Evolutionary conservation across 2,888 invertebrate species (phyloP).

Genomic region (Petrophora chlorosata): DNA sequence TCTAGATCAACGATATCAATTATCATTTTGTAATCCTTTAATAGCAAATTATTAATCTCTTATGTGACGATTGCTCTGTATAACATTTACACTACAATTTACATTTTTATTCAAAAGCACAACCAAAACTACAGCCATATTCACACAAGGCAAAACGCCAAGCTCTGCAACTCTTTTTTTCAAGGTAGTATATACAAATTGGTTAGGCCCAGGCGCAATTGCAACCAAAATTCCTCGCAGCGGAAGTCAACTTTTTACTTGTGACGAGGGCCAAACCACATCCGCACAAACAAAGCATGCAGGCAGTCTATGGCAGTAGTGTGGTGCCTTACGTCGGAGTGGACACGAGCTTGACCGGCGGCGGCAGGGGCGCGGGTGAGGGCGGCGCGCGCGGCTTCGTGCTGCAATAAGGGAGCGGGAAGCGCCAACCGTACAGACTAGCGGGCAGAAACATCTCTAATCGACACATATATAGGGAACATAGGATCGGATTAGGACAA

Average conservation of each 20-base stretch:
- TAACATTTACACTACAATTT: constrained; percentile 28
- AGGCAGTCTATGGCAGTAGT: constrained; percentile 61
- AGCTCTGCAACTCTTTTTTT: constrained; percentile 45
- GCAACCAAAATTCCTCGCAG: constrained; percentile 22
- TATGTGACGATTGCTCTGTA: background rate
- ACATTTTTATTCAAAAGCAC: constrained; percentile 34
- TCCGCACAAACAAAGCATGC: constrained; percentile 80
- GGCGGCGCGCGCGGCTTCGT: constrained; percentile 92
- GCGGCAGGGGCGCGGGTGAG: constrained; percentile 90
- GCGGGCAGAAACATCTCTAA: constrained; percentile 84
- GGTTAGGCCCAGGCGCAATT: constrained; percentile 52
- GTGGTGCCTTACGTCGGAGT: constrained; percentile 86
- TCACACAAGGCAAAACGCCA: constrained; percentile 58
- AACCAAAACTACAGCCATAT: constrained; percentile 47
- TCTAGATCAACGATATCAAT: background rate
- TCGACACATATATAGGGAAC: constrained; percentile 66
- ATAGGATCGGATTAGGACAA: constrained; percentile 26
- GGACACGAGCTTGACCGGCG: constrained; percentile 90
- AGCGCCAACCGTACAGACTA: constrained; percentile 98
- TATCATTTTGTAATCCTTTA: background rate
- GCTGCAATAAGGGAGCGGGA: constrained; percentile 98
- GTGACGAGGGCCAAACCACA: constrained; percentile 54
- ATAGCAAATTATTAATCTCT: background rate
- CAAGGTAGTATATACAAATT: constrained; percentile 65
- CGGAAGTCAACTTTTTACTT: constrained; percentile 6